These are phyloP conservation scores for Mizuhopecten yessoensis DNA, from an alignment of 1,140 invertebrate genomes.

Conservation along the genomic window DNA sequence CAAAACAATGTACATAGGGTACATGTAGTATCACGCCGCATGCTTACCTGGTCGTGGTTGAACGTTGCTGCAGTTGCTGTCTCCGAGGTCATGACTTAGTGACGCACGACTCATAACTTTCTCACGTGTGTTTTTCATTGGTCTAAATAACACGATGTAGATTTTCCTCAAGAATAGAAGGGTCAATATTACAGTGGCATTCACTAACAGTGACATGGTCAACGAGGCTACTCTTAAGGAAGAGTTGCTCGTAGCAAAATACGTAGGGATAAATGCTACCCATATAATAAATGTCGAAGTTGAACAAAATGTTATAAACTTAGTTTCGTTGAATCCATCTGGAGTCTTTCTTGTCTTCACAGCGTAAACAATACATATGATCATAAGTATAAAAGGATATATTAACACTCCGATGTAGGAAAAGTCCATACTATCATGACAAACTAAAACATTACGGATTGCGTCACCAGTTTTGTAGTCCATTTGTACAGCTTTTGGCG, in stretches of 20 bases:
- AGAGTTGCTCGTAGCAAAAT: conserved; percentile 67
- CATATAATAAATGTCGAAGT: conserved; percentile 76
- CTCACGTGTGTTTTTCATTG: conserved; percentile 56
- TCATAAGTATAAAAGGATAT: conserved; percentile 93
- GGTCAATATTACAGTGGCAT: conserved; percentile 63
- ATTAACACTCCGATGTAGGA: conserved; percentile 84
- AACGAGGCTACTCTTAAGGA: conserved; percentile 64
- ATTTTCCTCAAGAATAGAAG: conserved; percentile 73
- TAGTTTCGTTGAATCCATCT: conserved; percentile 77
- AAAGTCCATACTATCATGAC: conserved; percentile 52
- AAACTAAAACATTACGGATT: conserved; percentile 46
- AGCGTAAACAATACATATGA: conserved; percentile 94
- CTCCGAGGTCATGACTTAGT: background rate
- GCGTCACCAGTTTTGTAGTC: conserved; percentile 46
- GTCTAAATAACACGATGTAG: conserved; percentile 83
- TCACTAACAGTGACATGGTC: conserved; percentile 66
- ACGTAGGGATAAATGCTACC: conserved; percentile 75
- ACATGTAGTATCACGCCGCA: no score
- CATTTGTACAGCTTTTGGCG: conserved; percentile 19
- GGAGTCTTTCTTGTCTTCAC: conserved; percentile 85
- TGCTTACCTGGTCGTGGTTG: background rate
- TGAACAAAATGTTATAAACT: conserved; percentile 71
- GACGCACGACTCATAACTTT: conserved; percentile 51
- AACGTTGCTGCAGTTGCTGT: background rate
- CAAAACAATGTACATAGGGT: no score